Evolutionary conservation across 2,888 invertebrate genomes (phyloP), one percentile per base, ranked within the genome.

Genomic region (Meteorus cinctellus): DNA sequence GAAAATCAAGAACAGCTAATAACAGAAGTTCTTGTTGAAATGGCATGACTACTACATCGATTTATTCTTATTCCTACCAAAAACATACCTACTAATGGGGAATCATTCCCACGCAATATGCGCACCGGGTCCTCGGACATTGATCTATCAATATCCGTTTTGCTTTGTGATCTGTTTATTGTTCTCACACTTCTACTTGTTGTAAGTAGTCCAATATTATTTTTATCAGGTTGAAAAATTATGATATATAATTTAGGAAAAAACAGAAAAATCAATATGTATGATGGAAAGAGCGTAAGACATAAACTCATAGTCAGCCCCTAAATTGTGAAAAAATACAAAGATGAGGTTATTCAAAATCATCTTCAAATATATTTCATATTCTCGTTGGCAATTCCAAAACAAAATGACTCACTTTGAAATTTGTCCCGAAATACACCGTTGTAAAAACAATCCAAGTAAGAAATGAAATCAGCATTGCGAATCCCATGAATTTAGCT

Each of bases 381-480:
- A 5, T 34, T 41, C 41, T 12, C 8, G 12, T 41, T 34, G 8
- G 8, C 2, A 34, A 8, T 2, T 6, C 5, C 34, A 34, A 66
- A 55, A 60, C 14, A 60, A 62, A 72, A 16, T 41, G 12, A 41
- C 41, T 41, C 41, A 75, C 92, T 90, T 92, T 92, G 77, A 91
- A 91, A 81, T 92, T 92, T 82, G 93, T 94, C 51, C 94, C 94
- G 85, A 94, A 94, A 88, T 95, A 95, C 81, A 95, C 93, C 24
- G 95, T 94, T 48, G 94, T 92, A 88, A 95, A 95, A 16, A 95
- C 95, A 51, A 94, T 90, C 95, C 95, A 95, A 77, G 94, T 94
- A 63, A 95, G 93, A 88, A 94, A 93, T 0, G 94, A 95, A 0
- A 94, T 94, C 90, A 94, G 96, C 94, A 95, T 95, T 31, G 95